These are phyloP conservation scores for Bovichtus diacanthus DNA, from an alignment of 2,797 vertebrate genomes.

Conservation along the genomic window DNA sequence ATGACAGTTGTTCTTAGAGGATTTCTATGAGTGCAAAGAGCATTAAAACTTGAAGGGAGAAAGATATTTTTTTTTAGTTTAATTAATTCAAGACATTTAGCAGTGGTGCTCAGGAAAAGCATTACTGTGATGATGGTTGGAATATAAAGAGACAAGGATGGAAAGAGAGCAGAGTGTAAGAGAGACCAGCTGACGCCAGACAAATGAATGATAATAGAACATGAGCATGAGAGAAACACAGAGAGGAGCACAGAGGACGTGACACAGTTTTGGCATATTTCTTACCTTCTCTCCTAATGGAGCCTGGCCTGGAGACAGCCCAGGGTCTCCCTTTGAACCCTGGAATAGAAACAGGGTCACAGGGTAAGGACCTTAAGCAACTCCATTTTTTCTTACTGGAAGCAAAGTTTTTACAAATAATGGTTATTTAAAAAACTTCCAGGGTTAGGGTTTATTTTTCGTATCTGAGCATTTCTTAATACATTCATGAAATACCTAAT, in stretches of 20 bases:
- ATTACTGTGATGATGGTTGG: conserved; percentile 15
- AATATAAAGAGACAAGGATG: conserved; percentile 12
- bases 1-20: neutral
- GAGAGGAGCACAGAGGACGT: neutral
- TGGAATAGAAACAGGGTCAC: conserved; percentile 65
- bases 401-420: neutral
- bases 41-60: neutral
- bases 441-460: neutral
- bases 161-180: neutral
- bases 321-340: conserved; percentile 96
- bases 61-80: neutral
- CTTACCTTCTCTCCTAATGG: conserved; percentile 91
- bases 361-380: conserved; percentile 10
- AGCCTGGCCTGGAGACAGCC: conserved; percentile 92
- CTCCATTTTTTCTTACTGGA: neutral
- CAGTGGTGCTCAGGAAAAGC: conserved; percentile 22
- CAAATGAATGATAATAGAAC: conserved; percentile 5
- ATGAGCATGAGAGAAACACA: neutral
- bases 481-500: neutral
- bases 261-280: conserved; percentile 1
- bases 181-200: conserved; percentile 38
- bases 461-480: neutral
- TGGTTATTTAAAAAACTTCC: neutral
- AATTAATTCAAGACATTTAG: conserved; percentile 46
- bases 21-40: conserved; percentile 1